Conservation (phyloP, 64 coral and sea anemone genomes). For the Hydrozoanthus tunicans region DNA sequence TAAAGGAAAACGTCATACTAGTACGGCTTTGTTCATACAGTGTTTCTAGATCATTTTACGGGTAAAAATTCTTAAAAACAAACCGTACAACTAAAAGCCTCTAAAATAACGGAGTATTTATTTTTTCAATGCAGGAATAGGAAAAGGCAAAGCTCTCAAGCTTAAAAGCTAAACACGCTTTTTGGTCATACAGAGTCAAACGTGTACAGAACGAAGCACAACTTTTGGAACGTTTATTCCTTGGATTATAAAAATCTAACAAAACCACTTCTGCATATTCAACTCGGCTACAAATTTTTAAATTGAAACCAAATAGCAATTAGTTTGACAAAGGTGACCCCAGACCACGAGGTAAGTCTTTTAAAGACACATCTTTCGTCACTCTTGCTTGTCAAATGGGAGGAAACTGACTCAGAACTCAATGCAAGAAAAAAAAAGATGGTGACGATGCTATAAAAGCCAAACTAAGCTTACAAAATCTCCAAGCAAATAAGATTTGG, state of each 20-base stretch:
- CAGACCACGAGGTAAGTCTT: background rate
- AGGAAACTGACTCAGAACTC: background rate
- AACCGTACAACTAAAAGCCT: background rate
- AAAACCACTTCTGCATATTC: background rate
- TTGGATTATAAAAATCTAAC: background rate
- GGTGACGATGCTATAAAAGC: background rate
- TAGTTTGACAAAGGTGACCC: background rate
- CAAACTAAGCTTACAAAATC: background rate
- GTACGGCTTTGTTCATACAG: background rate
- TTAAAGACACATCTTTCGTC: background rate
- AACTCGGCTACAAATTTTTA: background rate
- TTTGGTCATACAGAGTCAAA: too few species aligned
- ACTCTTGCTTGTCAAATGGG: background rate
- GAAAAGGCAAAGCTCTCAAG: background rate
- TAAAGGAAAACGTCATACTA: background rate
- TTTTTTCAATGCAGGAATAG: background rate
- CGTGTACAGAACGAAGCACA: background rate
- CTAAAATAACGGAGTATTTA: background rate
- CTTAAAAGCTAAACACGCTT: background rate
- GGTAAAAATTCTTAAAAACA: background rate
- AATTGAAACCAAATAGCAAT: background rate
- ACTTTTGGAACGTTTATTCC: background rate
- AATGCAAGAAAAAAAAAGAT: background rate
- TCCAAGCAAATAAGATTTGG: constrained; percentile 21
- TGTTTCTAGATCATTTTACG: background rate